Percentiles rank a stretch among this genome's conserved stretches.
phyloP scores from a whole-genome alignment of 2,113 vertebrate species.

The Neogale vison region DNA sequence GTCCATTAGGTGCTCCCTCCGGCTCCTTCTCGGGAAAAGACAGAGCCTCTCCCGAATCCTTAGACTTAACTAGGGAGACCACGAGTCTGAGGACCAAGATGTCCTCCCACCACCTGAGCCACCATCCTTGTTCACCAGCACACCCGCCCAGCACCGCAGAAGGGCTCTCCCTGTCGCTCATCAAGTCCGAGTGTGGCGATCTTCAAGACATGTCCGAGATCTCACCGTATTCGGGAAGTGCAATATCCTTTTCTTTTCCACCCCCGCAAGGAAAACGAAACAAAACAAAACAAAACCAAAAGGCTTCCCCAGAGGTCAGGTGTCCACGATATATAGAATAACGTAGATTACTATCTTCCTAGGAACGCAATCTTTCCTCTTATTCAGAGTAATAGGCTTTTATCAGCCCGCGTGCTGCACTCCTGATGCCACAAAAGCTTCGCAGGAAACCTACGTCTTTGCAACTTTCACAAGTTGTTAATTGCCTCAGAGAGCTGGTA shows the following conservation, averaged over 20 bases:
- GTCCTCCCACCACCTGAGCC: conserved; percentile 94
- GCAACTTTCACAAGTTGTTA: not conserved
- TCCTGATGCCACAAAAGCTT: not conserved
- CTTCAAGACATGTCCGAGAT: conserved; percentile 99
- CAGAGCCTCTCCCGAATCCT: conserved; percentile 93
- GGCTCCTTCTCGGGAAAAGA: conserved; percentile 93
- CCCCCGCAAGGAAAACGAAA: not conserved
- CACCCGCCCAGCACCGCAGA: conserved; percentile 94
- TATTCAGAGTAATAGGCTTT: not conserved
- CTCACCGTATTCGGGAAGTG: conserved; percentile 97
- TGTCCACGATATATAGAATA: not conserved
- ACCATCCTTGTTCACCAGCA: conserved; percentile 94
- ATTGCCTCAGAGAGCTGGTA: not conserved
- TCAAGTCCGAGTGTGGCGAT: conserved; percentile 99
- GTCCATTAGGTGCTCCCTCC: conserved; percentile 90
- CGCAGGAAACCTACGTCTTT: not conserved
- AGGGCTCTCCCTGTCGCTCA: conserved; percentile 96
- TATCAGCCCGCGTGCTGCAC: not conserved
- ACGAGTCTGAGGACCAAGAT: conserved; percentile 99
- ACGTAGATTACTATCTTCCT: not conserved
- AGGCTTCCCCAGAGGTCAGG: not conserved
- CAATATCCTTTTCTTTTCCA: conserved; percentile 94
- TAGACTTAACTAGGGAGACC: conserved; percentile 96
- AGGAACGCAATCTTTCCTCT: not conserved
- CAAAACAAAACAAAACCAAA: not conserved